Conservation (phyloP, 2,113 vertebrate species). For the Calyptomena viridis region DNA sequence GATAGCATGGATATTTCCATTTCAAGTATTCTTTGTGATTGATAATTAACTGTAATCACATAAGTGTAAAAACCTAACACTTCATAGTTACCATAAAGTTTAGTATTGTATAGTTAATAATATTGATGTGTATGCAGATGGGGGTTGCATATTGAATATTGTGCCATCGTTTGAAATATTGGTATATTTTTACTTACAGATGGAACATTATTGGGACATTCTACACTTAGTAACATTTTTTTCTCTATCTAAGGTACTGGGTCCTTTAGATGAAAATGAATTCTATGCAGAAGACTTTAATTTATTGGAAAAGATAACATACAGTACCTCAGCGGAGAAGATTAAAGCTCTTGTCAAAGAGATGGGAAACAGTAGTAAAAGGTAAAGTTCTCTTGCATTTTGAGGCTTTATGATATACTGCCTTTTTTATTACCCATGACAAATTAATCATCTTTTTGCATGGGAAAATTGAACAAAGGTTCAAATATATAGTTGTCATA, state of each 20-base stretch:
- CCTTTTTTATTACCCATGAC: neutral
- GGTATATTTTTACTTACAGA: neutral
- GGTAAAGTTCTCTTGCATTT: constrained; percentile 61
- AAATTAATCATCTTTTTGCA: neutral
- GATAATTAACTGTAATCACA: neutral
- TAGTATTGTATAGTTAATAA: neutral
- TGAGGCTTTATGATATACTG: neutral
- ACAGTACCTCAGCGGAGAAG: constrained; percentile 81
- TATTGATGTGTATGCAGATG: neutral
- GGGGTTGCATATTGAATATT: neutral
- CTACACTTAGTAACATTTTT: neutral
- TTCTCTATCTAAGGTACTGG: constrained; percentile 78
- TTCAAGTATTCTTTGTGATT: neutral
- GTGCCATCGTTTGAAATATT: neutral
- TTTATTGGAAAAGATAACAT: constrained; percentile 88
- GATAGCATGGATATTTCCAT: neutral
- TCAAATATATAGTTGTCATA: neutral
- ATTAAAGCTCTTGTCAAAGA: constrained; percentile 86
- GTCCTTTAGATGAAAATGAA: constrained; percentile 79
- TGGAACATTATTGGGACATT: neutral
- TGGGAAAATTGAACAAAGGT: neutral
- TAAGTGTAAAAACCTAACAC: neutral
- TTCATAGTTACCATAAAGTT: neutral
- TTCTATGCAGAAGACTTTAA: constrained; percentile 88
- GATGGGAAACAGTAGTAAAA: constrained; percentile 75